Conservation (phyloP, 1,140 invertebrate species). For the Saccostrea echinata region DNA sequence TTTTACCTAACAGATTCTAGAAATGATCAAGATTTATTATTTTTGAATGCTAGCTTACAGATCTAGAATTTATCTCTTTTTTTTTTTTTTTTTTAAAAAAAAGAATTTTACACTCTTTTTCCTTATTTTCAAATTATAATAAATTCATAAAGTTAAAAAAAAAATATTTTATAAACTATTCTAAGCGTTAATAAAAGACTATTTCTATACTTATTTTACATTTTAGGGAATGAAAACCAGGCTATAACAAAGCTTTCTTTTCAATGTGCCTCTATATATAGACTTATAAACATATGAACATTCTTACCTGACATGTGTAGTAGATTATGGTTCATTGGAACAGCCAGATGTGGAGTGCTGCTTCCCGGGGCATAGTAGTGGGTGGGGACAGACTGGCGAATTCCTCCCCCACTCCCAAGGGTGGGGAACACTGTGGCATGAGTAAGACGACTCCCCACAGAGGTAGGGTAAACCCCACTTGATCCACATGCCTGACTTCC, state of each 20-base stretch:
- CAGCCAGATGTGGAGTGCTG: constrained; percentile 42
- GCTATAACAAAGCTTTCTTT: neutral
- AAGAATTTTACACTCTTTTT: too few relatives aligned
- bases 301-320: constrained; percentile 44
- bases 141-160: too few relatives aligned
- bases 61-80: too few relatives aligned
- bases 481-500: constrained; percentile 24
- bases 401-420: constrained; percentile 30
- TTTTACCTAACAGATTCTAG: too few relatives aligned
- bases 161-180: too few relatives aligned
- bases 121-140: too few relatives aligned
- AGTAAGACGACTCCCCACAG: neutral
- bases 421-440: constrained; percentile 25
- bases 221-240: neutral
- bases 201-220: too few relatives aligned
- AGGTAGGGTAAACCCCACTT: neutral
- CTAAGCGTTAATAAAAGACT: too few relatives aligned
- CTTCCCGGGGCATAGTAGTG: constrained; percentile 48
- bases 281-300: neutral
- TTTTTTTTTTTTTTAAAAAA: too few relatives aligned
- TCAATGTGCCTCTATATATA: neutral
- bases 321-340: constrained; percentile 57
- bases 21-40: too few relatives aligned
- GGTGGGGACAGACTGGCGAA: constrained; percentile 50
- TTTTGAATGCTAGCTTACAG: too few relatives aligned